A percentile compares a stretch with the other conserved stretches of the same genome.
These are phyloP conservation scores for Phenganax stokvisi DNA, from an alignment of 92 coral and sea anemone genomes.

Conservation along the genomic window DNA sequence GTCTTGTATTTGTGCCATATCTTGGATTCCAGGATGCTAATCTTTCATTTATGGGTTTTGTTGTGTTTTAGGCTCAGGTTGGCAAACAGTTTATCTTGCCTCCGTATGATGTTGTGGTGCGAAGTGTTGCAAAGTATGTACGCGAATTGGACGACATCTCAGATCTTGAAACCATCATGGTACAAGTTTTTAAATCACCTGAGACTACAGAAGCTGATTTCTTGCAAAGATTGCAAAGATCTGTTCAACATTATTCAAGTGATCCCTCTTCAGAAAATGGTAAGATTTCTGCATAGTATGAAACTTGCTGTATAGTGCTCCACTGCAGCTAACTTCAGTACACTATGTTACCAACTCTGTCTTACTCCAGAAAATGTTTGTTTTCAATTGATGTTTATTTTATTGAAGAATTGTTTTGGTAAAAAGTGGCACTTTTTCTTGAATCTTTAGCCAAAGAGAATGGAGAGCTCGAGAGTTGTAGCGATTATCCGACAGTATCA, in stretches of 20 bases:
- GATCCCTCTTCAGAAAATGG: constrained; percentile 41
- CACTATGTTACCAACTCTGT: too few species aligned
- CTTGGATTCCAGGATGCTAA: too few species aligned
- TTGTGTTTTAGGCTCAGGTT: constrained; percentile 54
- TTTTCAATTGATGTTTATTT: too few species aligned
- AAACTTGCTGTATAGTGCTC: not conserved
- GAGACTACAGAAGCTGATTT: constrained; percentile 64
- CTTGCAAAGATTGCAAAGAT: constrained; percentile 56
- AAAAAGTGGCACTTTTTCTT: not conserved
- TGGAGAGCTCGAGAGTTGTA: constrained; percentile 8
- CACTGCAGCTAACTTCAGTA: not conserved
- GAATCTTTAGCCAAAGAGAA: constrained; percentile 8
- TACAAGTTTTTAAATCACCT: constrained; percentile 67
- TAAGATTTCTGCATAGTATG: not conserved
- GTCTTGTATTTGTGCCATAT: not conserved
- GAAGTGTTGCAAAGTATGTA: constrained; percentile 64
- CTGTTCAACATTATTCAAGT: constrained; percentile 63
- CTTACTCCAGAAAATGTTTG: too few species aligned
- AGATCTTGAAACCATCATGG: constrained; percentile 69
- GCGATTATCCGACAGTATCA: constrained; percentile 26
- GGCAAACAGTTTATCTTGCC: constrained; percentile 77
- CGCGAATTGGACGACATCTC: constrained; percentile 66
- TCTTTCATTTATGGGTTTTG: not conserved
- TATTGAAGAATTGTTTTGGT: too few species aligned
- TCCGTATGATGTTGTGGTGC: constrained; percentile 78